Conservation (phyloP, 2,113 vertebrate species). For the Phrynosoma blainvillii region DNA sequence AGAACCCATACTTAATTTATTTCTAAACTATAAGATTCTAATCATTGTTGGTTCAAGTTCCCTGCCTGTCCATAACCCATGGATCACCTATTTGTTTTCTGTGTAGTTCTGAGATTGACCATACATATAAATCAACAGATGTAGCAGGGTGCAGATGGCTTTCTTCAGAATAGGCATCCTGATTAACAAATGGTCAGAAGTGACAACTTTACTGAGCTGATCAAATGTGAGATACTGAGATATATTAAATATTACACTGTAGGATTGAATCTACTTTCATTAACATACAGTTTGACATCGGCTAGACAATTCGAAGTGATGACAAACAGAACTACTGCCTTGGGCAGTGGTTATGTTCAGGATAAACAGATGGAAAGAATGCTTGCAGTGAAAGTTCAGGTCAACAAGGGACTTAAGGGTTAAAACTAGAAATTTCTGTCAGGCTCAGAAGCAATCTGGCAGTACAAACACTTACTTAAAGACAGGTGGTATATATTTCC, state of each 20-base stretch:
- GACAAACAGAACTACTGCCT: background rate
- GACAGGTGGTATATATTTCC: background rate
- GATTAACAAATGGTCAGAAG: background rate
- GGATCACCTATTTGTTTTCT: background rate
- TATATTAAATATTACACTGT: background rate
- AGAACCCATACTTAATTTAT: background rate
- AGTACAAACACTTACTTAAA: background rate
- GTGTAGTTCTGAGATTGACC: background rate
- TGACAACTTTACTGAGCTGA: background rate
- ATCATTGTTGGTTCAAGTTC: background rate
- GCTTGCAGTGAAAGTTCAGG: background rate
- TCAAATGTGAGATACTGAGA: background rate
- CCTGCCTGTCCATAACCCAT: background rate
- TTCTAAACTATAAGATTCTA: background rate
- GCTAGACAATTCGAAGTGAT: background rate
- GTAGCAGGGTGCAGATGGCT: background rate
- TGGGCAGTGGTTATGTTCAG: background rate
- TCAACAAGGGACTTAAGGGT: background rate
- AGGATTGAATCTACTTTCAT: background rate
- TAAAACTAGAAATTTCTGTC: background rate
- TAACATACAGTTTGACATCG: background rate
- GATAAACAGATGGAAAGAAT: background rate
- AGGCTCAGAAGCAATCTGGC: background rate
- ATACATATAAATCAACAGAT: background rate
- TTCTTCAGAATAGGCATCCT: background rate